Conservation (phyloP, 2,888 invertebrate genomes). For the Cryptops parisi region DNA sequence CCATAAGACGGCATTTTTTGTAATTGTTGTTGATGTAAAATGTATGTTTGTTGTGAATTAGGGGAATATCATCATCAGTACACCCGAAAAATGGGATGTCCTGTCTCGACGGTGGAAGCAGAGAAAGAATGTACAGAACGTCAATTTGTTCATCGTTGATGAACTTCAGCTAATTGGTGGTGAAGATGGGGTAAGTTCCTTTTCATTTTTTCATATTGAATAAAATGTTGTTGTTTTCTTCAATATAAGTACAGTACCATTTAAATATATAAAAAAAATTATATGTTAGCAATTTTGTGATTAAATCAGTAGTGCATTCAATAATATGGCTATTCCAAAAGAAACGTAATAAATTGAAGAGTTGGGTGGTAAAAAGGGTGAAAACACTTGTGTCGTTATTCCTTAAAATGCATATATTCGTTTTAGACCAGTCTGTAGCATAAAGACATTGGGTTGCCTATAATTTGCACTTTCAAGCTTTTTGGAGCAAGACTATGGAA, state of each 20-base stretch:
- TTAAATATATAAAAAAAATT: no score
- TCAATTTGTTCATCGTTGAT: conserved; percentile 91
- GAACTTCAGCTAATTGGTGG: conserved; percentile 62
- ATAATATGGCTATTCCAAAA: no score
- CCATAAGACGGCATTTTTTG: conserved; percentile 6
- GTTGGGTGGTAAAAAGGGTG: no score
- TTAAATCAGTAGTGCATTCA: no score
- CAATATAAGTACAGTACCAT: background rate
- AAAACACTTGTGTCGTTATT: no score
- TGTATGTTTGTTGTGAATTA: conserved; percentile 44
- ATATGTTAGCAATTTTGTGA: no score
- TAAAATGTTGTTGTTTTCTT: background rate
- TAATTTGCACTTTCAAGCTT: no score
- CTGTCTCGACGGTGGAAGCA: conserved; percentile 97
- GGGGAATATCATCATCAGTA: conserved; percentile 90
- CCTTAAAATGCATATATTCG: no score
- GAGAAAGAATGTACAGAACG: conserved; percentile 92
- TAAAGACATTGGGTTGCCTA: no score
- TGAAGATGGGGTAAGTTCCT: conserved; percentile 34
- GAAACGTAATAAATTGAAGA: no score
- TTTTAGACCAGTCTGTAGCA: no score
- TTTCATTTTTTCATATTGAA: background rate
- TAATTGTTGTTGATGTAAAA: conserved; percentile 20
- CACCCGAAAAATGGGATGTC: conserved; percentile 98
- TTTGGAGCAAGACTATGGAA: no score